Conservation (phyloP, 2,888 invertebrate species). For the Thymelicus acteon region DNA sequence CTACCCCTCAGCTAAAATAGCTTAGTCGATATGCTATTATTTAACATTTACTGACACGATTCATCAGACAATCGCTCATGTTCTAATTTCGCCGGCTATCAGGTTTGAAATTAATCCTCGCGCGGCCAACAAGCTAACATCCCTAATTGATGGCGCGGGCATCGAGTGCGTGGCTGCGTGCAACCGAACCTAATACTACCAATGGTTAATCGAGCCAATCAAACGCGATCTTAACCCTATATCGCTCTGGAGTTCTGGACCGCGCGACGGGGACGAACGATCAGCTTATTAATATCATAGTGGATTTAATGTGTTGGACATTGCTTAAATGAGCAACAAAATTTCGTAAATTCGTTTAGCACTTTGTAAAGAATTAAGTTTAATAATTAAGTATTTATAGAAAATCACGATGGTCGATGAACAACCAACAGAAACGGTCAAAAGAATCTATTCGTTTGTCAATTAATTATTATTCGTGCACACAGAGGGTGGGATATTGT, state of each 20-base stretch:
- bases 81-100: no score
- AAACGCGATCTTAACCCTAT: background rate
- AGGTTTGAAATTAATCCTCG: conserved; percentile 16
- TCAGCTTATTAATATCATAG: background rate
- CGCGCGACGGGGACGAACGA: background rate
- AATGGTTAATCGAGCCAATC: conserved; percentile 2
- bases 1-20: no score
- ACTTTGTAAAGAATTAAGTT: no score
- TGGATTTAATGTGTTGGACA: background rate
- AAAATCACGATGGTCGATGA: no score
- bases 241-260: background rate
- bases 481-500: no score
- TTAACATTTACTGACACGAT: background rate
- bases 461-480: no score
- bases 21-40: background rate
- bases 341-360: no score
- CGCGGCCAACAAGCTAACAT: conserved; percentile 9
- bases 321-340: background rate
- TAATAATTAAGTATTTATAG: no score
- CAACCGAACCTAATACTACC: conserved; percentile 14
- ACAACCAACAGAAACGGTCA: no score
- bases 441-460: no score
- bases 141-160: conserved; percentile 5
- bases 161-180: no score
- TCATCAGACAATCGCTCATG: no score